These are phyloP conservation scores for Myzus persicae DNA, from an alignment of 1,140 invertebrate genomes.

Conservation along the genomic window DNA sequence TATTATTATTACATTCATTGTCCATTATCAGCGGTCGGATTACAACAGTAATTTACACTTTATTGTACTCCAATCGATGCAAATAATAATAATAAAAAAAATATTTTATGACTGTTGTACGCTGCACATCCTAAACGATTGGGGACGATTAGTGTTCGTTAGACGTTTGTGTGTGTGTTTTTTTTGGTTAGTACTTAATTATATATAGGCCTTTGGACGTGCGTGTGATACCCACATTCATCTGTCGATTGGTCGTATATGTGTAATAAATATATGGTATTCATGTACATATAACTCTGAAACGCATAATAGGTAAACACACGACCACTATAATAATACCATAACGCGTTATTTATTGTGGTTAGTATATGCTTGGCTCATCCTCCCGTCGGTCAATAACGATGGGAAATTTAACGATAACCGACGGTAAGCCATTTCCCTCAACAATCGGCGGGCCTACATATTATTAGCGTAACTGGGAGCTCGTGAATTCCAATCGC, in stretches of 20 bases:
- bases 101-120: background rate
- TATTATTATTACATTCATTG: background rate
- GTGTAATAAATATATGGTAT: too few relatives aligned
- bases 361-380: background rate
- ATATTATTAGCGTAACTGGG: background rate
- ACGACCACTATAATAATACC: too few relatives aligned
- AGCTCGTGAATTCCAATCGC: background rate
- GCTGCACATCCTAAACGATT: background rate
- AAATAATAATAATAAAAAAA: background rate
- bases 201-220: background rate
- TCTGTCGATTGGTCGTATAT: background rate
- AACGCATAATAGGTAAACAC: constrained; percentile 20
- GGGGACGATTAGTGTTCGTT: constrained; percentile 1
- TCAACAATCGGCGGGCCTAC: background rate
- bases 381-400: background rate
- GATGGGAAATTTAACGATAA: background rate
- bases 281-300: background rate
- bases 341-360: background rate
- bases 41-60: background rate
- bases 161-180: background rate
- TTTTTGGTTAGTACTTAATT: background rate
- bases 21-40: background rate
- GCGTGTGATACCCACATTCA: constrained; percentile 8
- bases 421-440: background rate
- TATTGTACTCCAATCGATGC: constrained; percentile 37